Evolutionary conservation across 2,888 invertebrate species (phyloP), one percentile per base, ranked within the genome.

Genomic region (Osedax fenrisi): DNA sequence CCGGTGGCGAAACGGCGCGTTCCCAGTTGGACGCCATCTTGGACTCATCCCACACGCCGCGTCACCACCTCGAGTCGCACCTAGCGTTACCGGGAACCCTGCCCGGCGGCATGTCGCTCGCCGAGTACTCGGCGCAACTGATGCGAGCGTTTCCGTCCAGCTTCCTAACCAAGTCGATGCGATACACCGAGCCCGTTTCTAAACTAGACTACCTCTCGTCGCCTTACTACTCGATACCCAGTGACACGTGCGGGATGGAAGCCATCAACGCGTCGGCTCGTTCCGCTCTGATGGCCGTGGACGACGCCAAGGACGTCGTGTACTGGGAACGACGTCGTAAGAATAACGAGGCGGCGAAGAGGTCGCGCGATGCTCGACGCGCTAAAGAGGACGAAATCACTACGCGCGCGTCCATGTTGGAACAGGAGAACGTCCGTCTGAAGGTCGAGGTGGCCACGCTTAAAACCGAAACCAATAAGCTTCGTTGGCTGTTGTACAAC

Each of bases 311-410:
- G 80, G 92, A 94, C 82, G 90, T 90, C 1, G 89, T 90, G 0
- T 95, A 96, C 82, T 90, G 90, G 86, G 92, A 92, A 80, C 88
- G 93, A 74, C 86, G 95, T 3, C 88, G 90, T 78, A 91, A 92
- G 82, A 96, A 96, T 84, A 96, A 96, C 83, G 91, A 90, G 77
- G 95, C 96, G 0, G 96, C 95, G 0, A 96, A 96, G 84, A 88
- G 93, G 79, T 94, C 94, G 0, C 87, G 96, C 2, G 94, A 96
- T 81, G 89, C 92, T 0, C 87, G 95, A 76, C 88, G 92, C 79
- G 89, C 91, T 64, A 91, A 94, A 80, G 95, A 96, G 83, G 92
- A 94, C 79, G 92, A 93, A 80, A 89, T 94, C 72, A 92, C 94
- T 0, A 90, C 94, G 64, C 87, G 92, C 75, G 92, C 92, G 0